Base-by-base conservation (phyloP, 2,888 invertebrate species). In the Chironomus riparius region DNA sequence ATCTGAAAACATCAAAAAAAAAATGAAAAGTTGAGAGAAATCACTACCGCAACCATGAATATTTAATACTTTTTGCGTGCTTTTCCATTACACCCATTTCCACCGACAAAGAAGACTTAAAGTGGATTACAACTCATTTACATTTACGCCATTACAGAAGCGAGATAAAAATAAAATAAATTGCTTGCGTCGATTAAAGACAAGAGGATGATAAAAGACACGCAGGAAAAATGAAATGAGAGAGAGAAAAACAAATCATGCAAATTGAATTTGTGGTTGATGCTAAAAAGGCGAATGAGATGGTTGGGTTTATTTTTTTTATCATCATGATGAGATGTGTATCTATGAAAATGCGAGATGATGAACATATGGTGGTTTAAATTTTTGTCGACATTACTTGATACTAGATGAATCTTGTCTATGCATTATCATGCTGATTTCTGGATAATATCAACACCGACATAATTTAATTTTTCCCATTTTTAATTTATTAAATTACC, bases 41-140 rank as follows among this genome's bases (percentile, higher is more conserved):
- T 56, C 56, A 56, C 56, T 7, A 56, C 56, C 56, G 56, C 56
- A 56, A 56, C 56, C 56, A 56, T 56, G 56, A 56, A 56, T 56
- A 15, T 65, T 65, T 65, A 65, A 65, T 65, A 65, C 65, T 65
- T 24, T 65, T 65, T 65, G 65, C 65, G 65, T 65, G 65, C 24
- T 65, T 65, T 65, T 24, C 65, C 65, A 65, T 65, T 65, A 24
- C 65, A 65, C 21, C 21, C 13, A 56, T 56, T 56, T 56, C 15
- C 56, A 56, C 56, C 65, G 21, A 21, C 65, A 24, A 18, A 10
- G 13, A 18, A 65, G 13, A 21, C 13, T 12, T 24, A 65, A 22
- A 65, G 18, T 65, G 65, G 21, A 65, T 65, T 65, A 65, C 65
- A 65, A 21, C 65, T 65, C 65, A 65, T 65, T 65, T 65, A 65